Conservation (phyloP, 2,113 vertebrate species). For the Heterocephalus glaber region DNA sequence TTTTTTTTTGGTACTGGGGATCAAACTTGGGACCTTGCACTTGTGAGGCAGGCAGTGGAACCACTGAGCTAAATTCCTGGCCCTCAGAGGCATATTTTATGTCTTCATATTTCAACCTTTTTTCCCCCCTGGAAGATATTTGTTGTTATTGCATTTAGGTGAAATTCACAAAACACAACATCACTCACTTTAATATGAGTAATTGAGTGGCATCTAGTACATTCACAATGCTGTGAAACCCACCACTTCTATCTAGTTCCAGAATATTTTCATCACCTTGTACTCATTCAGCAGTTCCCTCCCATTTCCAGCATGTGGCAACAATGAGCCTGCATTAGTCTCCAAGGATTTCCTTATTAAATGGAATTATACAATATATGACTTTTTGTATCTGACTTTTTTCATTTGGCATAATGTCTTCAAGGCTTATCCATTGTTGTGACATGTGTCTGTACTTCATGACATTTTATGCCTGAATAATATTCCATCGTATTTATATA, state of each 20-base stretch:
- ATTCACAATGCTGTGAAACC: neutral
- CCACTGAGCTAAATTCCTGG: too few species aligned
- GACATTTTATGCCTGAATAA: neutral
- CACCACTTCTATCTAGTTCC: neutral
- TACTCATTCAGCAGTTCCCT: neutral
- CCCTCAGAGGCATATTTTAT: conserved; percentile 49
- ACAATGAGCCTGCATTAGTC: neutral
- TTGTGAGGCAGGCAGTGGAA: too few species aligned
- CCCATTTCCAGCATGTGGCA: neutral
- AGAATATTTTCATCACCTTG: neutral
- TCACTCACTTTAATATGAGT: neutral
- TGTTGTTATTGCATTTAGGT: neutral
- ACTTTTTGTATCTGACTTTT: neutral
- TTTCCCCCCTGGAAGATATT: neutral
- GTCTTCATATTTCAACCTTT: conserved; percentile 48
- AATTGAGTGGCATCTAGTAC: neutral
- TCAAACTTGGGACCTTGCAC: too few species aligned
- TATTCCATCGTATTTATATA: neutral
- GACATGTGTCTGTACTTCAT: neutral
- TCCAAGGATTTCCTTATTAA: neutral
- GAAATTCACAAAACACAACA: conserved; percentile 6
- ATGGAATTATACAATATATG: neutral
- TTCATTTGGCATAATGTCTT: conserved; percentile 47
- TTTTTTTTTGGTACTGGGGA: too few species aligned
- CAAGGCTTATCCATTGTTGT: neutral